These are phyloP conservation scores for Lates japonicus DNA, from an alignment of 2,797 vertebrate genomes.

Conservation along the genomic window DNA sequence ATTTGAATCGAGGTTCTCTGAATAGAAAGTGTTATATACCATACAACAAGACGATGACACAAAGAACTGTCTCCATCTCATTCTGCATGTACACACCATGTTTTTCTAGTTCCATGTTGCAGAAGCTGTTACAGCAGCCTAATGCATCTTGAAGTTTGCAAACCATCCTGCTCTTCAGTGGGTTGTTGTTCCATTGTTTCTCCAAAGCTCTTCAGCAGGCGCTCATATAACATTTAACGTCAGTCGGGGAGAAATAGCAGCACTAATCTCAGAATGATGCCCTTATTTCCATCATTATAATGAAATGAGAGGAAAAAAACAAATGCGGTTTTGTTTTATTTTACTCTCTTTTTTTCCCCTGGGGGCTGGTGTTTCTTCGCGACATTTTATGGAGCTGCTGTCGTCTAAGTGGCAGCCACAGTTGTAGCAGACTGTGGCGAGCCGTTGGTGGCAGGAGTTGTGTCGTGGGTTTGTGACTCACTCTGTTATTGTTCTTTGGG, in stretches of 20 bases:
- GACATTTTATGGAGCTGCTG: conserved; percentile 82
- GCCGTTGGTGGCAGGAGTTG: conserved; percentile 70
- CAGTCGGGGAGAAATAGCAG: conserved; percentile 72
- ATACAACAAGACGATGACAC: background rate
- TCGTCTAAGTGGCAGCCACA: conserved; percentile 79
- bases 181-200: conserved; percentile 61
- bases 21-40: background rate
- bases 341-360: conserved; percentile 58
- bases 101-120: background rate
- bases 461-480: conserved; percentile 78
- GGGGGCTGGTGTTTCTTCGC: conserved; percentile 67
- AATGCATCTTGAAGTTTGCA: conserved; percentile 16
- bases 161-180: conserved; percentile 31
- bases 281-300: conserved; percentile 88
- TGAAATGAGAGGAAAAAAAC: conserved; percentile 77
- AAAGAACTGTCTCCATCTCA: background rate
- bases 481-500: conserved; percentile 73
- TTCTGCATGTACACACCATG: background rate
- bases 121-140: conserved; percentile 11
- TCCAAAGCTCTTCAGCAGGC: conserved; percentile 70
- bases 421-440: conserved; percentile 78
- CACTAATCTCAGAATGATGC: conserved; percentile 86
- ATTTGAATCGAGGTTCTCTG: background rate
- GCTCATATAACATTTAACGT: conserved; percentile 69
- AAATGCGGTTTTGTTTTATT: conserved; percentile 75